Evolutionary conservation across 2,888 invertebrate genomes (phyloP).

Genomic region (Aradus depressus): DNA sequence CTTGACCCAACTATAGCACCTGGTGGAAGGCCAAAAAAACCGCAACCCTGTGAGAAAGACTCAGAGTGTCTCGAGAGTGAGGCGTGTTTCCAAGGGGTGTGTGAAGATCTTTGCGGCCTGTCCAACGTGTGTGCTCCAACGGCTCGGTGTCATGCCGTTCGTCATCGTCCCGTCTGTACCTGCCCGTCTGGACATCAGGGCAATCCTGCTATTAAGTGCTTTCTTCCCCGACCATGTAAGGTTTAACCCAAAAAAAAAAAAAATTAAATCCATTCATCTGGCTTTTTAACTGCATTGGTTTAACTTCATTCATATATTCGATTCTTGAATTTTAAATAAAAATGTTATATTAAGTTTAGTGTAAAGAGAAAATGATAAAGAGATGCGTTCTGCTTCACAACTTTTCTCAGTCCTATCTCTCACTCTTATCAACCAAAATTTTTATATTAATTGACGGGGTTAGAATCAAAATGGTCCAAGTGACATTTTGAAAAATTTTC

Average conservation of each 20-base stretch:
- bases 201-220: slow-evolving; percentile 69
- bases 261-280: too few species aligned
- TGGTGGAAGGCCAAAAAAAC: slow-evolving; percentile 31
- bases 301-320: too few species aligned
- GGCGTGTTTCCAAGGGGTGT: slow-evolving; percentile 51
- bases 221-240: slow-evolving; percentile 67
- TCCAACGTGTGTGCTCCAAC: slow-evolving; percentile 36
- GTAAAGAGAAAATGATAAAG: too few species aligned
- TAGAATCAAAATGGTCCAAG: too few species aligned
- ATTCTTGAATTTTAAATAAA: too few species aligned
- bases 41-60: slow-evolving; percentile 47
- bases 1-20: slow-evolving; percentile 26
- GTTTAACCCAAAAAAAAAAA: slow-evolving; percentile 16
- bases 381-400: too few species aligned
- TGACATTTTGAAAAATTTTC: too few species aligned
- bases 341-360: too few species aligned
- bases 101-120: slow-evolving; percentile 49
- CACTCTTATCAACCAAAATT: too few species aligned
- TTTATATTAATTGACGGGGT: too few species aligned
- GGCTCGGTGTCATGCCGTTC: slow-evolving; percentile 51
- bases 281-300: too few species aligned
- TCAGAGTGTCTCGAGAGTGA: slow-evolving; percentile 51
- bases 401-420: too few species aligned
- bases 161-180: slow-evolving; percentile 60
- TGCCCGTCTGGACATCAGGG: slow-evolving; percentile 70